These are phyloP conservation scores for Chaitophorus viminalis DNA, from an alignment of 2,888 invertebrate species.

Conservation along the genomic window DNA sequence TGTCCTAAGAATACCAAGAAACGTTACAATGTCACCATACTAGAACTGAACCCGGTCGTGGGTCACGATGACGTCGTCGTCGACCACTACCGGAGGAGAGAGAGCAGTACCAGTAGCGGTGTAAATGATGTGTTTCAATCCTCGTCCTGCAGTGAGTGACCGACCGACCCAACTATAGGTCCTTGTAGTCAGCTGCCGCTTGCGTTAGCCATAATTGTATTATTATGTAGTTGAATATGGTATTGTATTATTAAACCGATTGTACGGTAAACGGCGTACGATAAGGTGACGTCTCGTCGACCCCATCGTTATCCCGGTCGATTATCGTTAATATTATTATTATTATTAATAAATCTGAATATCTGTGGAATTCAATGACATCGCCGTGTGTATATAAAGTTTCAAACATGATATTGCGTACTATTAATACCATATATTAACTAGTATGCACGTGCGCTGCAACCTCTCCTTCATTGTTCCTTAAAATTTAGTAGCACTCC, in stretches of 20 bases:
- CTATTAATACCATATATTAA: no score
- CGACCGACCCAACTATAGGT: not conserved
- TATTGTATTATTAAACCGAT: no score
- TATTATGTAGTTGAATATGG: no score
- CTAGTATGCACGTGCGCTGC: not conserved
- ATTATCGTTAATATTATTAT: no score
- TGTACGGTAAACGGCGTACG: no score
- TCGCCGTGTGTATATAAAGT: no score
- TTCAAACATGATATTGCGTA: no score
- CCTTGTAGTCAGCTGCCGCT: not conserved
- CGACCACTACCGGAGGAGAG: conserved; percentile 44
- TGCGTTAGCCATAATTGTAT: no score
- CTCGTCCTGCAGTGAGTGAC: conserved; percentile 50
- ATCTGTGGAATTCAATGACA: no score
- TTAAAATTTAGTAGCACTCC: not conserved
- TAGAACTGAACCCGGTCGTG: conserved; percentile 57
- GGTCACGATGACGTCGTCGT: conserved; percentile 45
- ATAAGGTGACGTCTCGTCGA: no score
- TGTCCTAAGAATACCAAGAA: conserved; percentile 48
- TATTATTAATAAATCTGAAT: no score
- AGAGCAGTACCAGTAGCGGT: conserved; percentile 51
- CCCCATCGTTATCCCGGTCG: no score
- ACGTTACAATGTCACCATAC: conserved; percentile 54
- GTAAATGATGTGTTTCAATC: conserved; percentile 44
- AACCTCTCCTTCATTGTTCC: not conserved